These are phyloP conservation scores for Pristis pectinata DNA, from an alignment of 2,797 vertebrate genomes.

Conservation along the genomic window DNA sequence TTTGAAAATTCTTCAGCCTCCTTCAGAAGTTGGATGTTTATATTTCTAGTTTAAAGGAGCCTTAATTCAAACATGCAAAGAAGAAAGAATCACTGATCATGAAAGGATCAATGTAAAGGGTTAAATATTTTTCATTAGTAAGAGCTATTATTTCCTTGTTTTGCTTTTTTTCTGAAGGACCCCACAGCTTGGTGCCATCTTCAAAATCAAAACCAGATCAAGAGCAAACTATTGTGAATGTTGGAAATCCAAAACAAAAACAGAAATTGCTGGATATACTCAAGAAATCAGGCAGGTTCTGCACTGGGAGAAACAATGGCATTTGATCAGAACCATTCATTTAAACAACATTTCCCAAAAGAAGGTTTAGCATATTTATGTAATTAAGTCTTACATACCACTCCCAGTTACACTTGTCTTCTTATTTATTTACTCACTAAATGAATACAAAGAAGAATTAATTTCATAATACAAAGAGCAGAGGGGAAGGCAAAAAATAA, in stretches of 20 bases:
- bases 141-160: neutral
- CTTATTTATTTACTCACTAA: neutral
- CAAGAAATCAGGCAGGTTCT: too few relatives aligned
- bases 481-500: neutral
- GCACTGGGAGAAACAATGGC: too few relatives aligned
- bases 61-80: neutral
- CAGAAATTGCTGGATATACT: too few relatives aligned
- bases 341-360: neutral
- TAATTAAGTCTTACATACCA: neutral
- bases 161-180: neutral
- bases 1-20: neutral
- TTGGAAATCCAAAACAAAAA: too few relatives aligned
- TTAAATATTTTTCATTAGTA: conserved; percentile 12
- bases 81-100: neutral
- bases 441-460: neutral
- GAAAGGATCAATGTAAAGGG: neutral
- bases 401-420: neutral
- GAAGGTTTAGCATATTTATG: neutral
- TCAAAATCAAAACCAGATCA: neutral
- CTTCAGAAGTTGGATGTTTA: neutral
- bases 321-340: neutral
- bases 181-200: neutral
- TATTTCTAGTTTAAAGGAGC: neutral
- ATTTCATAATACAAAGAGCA: neutral
- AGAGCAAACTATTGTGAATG: neutral